Evolutionary conservation across 2,888 invertebrate genomes (phyloP).

Genomic region (Apantesis nais): DNA sequence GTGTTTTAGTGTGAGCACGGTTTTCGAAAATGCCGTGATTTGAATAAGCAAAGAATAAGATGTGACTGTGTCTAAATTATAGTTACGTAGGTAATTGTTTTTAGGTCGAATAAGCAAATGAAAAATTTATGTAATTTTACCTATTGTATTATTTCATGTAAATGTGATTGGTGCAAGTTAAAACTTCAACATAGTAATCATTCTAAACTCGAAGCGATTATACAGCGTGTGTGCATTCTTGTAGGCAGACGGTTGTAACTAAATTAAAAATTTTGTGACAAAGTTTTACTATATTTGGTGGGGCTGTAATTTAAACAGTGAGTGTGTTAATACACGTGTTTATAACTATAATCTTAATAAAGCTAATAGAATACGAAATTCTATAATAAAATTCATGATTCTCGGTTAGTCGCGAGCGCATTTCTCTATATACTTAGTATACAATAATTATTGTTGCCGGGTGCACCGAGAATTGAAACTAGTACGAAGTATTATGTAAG

Average conservation of each 20-base stretch:
- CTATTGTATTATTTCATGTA: not conserved
- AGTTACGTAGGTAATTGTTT: not conserved
- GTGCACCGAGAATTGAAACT: slow-evolving; percentile 73
- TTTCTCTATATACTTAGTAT: slow-evolving; percentile 21
- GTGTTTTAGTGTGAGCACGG: not conserved
- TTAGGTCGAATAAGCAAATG: not conserved
- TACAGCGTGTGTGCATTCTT: not conserved
- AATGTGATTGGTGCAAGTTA: too few relatives aligned
- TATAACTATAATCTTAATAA: slow-evolving; percentile 67
- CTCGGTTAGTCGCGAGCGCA: slow-evolving; percentile 41
- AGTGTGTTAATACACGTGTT: slow-evolving; percentile 83
- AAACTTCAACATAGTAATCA: not conserved
- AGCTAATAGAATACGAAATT: slow-evolving; percentile 78
- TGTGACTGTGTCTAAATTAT: not conserved
- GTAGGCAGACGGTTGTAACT: slow-evolving; percentile 9
- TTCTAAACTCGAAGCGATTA: not conserved
- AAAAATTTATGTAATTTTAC: not conserved
- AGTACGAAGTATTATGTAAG: slow-evolving; percentile 80
- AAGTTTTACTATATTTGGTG: slow-evolving; percentile 69
- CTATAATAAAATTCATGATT: slow-evolving; percentile 51
- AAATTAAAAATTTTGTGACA: slow-evolving; percentile 58
- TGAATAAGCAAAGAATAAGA: not conserved
- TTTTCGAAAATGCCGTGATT: not conserved
- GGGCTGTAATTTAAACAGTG: slow-evolving; percentile 81
- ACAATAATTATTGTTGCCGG: slow-evolving; percentile 39